phyloP scores from a whole-genome alignment of 2,113 vertebrate species.

The Tupaia chinensis region DNA sequence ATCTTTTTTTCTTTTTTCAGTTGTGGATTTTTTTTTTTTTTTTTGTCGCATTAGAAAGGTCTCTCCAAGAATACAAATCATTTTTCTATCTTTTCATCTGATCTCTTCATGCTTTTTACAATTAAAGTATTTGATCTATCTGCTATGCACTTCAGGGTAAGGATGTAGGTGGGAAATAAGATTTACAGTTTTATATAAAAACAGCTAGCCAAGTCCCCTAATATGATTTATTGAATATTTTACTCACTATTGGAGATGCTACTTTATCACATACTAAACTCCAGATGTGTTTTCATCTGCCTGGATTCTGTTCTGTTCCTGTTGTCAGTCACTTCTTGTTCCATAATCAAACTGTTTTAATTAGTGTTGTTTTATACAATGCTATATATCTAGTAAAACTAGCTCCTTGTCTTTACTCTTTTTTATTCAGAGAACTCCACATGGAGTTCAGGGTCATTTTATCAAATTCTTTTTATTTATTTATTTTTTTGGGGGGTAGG shows the following conservation, averaged over 20 bases:
- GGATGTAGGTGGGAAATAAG: background rate
- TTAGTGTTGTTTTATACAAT: background rate
- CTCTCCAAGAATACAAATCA: background rate
- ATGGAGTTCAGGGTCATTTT: constrained; percentile 1
- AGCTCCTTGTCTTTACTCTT: background rate
- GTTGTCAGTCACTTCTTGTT: background rate
- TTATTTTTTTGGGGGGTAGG: too few relatives aligned
- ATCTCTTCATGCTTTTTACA: background rate
- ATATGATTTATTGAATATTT: background rate
- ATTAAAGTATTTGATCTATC: background rate
- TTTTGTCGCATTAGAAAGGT: background rate
- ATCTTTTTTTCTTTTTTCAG: background rate
- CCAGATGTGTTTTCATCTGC: background rate
- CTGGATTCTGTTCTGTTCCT: background rate
- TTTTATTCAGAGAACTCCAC: background rate
- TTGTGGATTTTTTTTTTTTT: too few relatives aligned
- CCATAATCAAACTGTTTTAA: background rate
- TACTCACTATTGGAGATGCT: background rate
- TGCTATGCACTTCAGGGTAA: background rate
- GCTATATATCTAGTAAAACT: background rate
- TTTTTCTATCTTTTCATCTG: background rate
- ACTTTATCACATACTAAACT: background rate
- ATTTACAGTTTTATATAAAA: background rate
- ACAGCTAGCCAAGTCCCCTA: background rate
- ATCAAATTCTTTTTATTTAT: background rate